Evolutionary conservation across 2,113 vertebrate genomes (phyloP).

Genomic region (Rhea americana): DNA sequence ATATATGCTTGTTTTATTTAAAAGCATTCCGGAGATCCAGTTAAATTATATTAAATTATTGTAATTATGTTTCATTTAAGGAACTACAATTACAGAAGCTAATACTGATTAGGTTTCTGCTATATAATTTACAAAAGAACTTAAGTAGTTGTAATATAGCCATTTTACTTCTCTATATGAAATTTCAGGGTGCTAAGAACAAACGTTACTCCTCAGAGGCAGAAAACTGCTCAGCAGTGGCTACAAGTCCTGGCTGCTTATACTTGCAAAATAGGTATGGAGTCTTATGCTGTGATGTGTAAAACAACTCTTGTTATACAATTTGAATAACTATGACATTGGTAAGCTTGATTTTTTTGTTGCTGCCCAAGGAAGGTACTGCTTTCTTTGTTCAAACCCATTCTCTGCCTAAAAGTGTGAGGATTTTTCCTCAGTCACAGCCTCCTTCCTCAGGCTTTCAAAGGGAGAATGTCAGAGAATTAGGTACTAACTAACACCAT

Average conservation of each 20-base stretch:
- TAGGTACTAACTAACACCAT: background rate
- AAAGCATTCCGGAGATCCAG: background rate
- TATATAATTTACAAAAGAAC: background rate
- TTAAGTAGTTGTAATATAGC: background rate
- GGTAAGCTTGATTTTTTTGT: background rate
- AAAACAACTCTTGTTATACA: background rate
- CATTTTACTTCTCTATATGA: background rate
- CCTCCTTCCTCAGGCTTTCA: background rate
- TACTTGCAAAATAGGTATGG: background rate
- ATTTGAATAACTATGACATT: background rate
- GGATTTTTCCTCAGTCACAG: background rate
- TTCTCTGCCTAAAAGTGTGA: background rate
- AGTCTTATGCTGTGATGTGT: background rate
- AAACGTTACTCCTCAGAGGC: background rate
- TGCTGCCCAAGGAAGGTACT: background rate
- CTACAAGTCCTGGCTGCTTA: background rate
- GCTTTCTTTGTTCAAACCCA: background rate
- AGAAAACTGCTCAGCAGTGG: background rate
- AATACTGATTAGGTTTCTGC: constrained; percentile 19
- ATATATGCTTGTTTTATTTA: background rate
- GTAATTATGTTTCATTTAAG: constrained; percentile 25
- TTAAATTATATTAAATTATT: constrained; percentile 41
- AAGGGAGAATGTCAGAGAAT: background rate
- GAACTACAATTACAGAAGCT: background rate
- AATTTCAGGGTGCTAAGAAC: background rate